Percentiles rank a stretch among this genome's conserved stretches.
These are phyloP conservation scores for Nesoenas mayeri DNA, from an alignment of 2,113 vertebrate species.

Conservation along the genomic window DNA sequence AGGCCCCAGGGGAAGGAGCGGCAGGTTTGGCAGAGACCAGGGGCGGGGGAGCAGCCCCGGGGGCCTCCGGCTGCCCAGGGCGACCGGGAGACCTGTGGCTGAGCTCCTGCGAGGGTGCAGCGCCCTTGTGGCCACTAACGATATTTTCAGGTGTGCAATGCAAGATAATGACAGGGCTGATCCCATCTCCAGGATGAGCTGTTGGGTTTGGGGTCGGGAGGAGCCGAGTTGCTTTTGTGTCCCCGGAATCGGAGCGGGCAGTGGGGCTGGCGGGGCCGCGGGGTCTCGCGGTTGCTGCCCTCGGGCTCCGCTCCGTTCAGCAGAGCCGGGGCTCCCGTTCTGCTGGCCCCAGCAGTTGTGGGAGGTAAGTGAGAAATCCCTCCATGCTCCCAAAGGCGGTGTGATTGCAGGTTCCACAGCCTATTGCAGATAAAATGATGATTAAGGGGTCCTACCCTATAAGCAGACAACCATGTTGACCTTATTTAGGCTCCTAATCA, in stretches of 20 bases:
- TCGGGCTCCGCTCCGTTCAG: not conserved
- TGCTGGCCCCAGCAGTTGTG: not conserved
- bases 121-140: not conserved
- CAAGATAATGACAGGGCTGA: not conserved
- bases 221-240: not conserved
- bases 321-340: not conserved
- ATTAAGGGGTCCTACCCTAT: constrained; percentile 85
- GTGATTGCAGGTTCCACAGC: constrained; percentile 35
- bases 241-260: not conserved
- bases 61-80: not conserved
- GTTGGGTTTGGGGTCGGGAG: not conserved
- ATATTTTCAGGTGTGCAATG: not conserved
- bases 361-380: not conserved
- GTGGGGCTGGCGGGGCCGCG: not conserved
- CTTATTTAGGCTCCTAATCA: constrained; percentile 84
- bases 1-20: too few species aligned
- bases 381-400: not conserved
- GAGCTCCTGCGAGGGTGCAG: not conserved
- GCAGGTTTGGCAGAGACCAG: not conserved
- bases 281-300: not conserved
- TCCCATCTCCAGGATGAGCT: not conserved
- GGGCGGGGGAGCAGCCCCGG: not conserved
- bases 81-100: not conserved
- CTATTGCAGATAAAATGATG: constrained; percentile 78
- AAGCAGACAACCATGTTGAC: constrained; percentile 83